These are phyloP conservation scores for Heterodera carotae DNA, from an alignment of 1,140 invertebrate species.

Conservation along the genomic window DNA sequence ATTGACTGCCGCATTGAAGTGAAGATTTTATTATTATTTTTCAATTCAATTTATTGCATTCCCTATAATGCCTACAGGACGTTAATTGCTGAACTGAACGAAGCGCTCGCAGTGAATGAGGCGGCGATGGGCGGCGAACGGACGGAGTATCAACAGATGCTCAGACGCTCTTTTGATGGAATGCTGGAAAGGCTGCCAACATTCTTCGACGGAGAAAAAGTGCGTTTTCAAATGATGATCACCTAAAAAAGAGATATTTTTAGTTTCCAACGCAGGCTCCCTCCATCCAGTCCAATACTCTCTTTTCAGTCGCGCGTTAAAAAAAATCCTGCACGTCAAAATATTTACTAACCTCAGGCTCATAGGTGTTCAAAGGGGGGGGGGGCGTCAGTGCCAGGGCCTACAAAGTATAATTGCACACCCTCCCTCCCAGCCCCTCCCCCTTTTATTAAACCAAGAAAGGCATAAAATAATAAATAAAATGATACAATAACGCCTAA, in stretches of 20 bases:
- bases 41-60: neutral
- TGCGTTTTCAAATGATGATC: conserved; percentile 22
- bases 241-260: conserved; percentile 13
- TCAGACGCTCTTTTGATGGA: conserved; percentile 55
- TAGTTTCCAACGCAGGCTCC: too few relatives aligned
- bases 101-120: conserved; percentile 50
- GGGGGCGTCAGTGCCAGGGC: too few relatives aligned
- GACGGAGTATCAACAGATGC: conserved; percentile 50
- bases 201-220: conserved; percentile 57
- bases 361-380: too few relatives aligned
- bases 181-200: conserved; percentile 52
- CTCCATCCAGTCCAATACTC: too few relatives aligned
- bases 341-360: too few relatives aligned
- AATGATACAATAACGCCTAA: too few relatives aligned
- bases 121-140: conserved; percentile 49
- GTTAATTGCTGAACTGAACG: conserved; percentile 46
- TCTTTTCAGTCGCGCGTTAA: too few relatives aligned
- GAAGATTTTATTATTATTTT: conserved; percentile 1
- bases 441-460: too few relatives aligned
- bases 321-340: too few relatives aligned
- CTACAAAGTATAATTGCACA: too few relatives aligned
- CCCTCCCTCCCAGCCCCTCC: too few relatives aligned
- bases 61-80: conserved; percentile 25
- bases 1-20: conserved; percentile 49
- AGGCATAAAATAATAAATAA: too few relatives aligned